A percentile compares a stretch with the other conserved stretches of the same genome.
phyloP scores from a whole-genome alignment of 2,113 vertebrate genomes.

The Xenotilapia leptura region DNA sequence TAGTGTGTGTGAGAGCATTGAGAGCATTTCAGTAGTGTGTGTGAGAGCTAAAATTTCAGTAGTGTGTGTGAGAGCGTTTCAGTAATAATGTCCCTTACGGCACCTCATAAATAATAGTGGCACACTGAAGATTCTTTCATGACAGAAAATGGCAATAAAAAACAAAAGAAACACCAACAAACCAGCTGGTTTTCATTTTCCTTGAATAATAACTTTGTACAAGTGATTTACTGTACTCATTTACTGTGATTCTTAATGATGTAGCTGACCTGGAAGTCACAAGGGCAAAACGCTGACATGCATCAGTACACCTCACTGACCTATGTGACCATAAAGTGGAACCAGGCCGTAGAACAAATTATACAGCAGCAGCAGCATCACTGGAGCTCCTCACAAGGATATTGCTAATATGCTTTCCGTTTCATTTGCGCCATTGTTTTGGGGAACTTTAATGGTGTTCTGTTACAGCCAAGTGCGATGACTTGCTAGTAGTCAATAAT shows the following conservation, averaged over 20 bases:
- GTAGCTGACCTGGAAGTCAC: not conserved
- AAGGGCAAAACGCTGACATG: not conserved
- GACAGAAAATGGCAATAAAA: not conserved
- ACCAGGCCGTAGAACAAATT: not conserved
- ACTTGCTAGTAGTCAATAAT: not conserved
- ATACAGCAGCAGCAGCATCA: not conserved
- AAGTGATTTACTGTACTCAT: not conserved
- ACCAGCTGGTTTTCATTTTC: not conserved
- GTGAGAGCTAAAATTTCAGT: too few relatives aligned
- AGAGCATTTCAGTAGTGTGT: too few relatives aligned
- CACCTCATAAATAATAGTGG: not conserved
- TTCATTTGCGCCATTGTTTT: not conserved
- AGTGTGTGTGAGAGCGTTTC: too few relatives aligned
- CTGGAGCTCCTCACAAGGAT: not conserved
- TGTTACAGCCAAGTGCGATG: not conserved
- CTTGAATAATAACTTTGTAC: not conserved
- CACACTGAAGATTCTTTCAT: not conserved
- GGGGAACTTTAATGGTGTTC: not conserved
- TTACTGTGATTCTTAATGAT: not conserved
- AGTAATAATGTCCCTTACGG: too few relatives aligned
- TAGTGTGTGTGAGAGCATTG: too few relatives aligned
- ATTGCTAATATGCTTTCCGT: not conserved
- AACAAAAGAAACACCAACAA: not conserved
- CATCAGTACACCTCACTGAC: not conserved
- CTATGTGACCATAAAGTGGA: not conserved